Percentiles rank a stretch among this genome's conserved stretches.
These are phyloP conservation scores for Junonia oenone DNA, from an alignment of 2,888 invertebrate genomes.

Conservation along the genomic window DNA sequence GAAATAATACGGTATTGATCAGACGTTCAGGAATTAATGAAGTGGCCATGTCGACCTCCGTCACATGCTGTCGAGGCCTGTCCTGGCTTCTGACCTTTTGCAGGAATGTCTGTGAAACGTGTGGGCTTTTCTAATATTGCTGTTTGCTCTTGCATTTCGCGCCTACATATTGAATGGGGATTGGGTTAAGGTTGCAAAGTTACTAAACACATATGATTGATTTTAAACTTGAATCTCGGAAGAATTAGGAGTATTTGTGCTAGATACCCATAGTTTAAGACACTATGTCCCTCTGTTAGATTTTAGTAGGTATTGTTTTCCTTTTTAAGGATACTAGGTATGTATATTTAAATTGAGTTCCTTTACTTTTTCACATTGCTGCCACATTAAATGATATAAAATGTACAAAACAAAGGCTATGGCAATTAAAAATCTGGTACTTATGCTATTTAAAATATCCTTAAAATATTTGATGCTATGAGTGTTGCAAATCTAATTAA, in stretches of 20 bases:
- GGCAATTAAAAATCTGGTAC: too few relatives aligned
- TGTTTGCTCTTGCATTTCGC: conserved; percentile 17
- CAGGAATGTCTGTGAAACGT: conserved; percentile 67
- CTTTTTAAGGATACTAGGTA: too few relatives aligned
- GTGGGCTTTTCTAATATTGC: conserved; percentile 37
- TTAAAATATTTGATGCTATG: background rate
- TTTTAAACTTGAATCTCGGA: too few relatives aligned
- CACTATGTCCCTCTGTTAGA: too few relatives aligned
- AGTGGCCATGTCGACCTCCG: conserved; percentile 74
- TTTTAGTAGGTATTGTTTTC: too few relatives aligned
- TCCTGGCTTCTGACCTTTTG: conserved; percentile 50
- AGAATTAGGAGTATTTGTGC: too few relatives aligned
- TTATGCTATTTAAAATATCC: background rate
- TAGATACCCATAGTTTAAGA: too few relatives aligned
- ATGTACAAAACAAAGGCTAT: too few relatives aligned
- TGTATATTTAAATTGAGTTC: too few relatives aligned
- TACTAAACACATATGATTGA: too few relatives aligned
- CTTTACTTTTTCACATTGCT: too few relatives aligned
- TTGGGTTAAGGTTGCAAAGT: background rate
- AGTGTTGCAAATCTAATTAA: background rate
- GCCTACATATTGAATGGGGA: conserved; percentile 16
- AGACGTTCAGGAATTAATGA: conserved; percentile 72
- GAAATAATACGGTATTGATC: conserved; percentile 51
- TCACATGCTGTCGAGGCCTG: conserved; percentile 48
- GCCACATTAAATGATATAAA: too few relatives aligned